Evolutionary conservation across 2,888 invertebrate genomes (phyloP).

Genomic region (Drosophila crucigera): DNA sequence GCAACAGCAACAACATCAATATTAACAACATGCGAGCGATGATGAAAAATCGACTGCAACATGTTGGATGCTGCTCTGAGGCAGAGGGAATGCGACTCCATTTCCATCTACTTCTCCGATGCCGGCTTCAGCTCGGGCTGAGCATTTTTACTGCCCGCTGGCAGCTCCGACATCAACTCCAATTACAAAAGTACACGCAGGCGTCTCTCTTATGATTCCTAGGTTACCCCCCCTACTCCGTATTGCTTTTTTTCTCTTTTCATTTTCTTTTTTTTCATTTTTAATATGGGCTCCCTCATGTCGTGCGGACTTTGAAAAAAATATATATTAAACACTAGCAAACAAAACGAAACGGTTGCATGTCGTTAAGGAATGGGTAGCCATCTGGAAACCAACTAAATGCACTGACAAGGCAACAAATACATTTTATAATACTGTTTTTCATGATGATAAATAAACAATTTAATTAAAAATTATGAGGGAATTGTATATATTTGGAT

Average conservation of each 20-base stretch:
- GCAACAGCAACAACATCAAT: conserved; percentile 53
- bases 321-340: conserved; percentile 1
- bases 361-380: conserved; percentile 19
- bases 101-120: conserved; percentile 27
- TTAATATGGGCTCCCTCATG: conserved; percentile 61
- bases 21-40: conserved; percentile 77
- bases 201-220: conserved; percentile 79
- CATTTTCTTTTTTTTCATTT: conserved; percentile 42
- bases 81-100: conserved; percentile 30
- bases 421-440: background rate
- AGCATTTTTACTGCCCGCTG: conserved; percentile 63
- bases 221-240: conserved; percentile 28
- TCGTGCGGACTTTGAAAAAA: conserved; percentile 52
- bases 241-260: background rate
- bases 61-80: conserved; percentile 79
- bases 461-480: background rate
- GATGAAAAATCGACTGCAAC: conserved; percentile 84
- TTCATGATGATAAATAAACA: background rate
- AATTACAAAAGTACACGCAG: conserved; percentile 81
- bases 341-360: conserved; percentile 31
- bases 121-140: conserved; percentile 33
- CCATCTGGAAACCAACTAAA: conserved; percentile 27
- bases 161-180: conserved; percentile 79
- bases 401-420: conserved; percentile 16
- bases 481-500: background rate